phyloP scores from a whole-genome alignment of 2,113 vertebrate species.

The Blennius ocellaris region DNA sequence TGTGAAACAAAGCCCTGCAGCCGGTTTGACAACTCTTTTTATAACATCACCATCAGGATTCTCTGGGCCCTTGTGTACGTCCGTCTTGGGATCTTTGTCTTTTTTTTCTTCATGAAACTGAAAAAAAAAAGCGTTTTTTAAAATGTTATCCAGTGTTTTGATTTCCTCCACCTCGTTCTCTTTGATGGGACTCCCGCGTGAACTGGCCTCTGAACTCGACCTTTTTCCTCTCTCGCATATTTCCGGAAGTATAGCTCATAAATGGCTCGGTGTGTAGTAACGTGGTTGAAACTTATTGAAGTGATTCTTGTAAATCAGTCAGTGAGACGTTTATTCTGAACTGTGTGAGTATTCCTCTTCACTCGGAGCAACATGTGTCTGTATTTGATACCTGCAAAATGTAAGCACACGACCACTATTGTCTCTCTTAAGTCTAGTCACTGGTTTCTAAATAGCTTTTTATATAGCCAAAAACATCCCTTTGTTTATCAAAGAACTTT shows the following conservation, averaged over 20 bases:
- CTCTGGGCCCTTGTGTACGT: conserved; percentile 30
- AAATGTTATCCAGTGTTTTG: background rate
- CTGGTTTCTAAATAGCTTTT: conserved; percentile 84
- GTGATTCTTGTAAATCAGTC: conserved; percentile 81
- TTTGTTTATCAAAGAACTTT: conserved; percentile 84
- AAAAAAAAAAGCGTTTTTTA: background rate
- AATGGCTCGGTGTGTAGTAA: conserved; percentile 81
- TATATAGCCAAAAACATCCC: conserved; percentile 81
- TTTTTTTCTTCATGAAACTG: no score
- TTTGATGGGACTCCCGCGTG: conserved; percentile 16
- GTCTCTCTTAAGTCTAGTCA: conserved; percentile 73
- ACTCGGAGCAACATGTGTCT: conserved; percentile 74
- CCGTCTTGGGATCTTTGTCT: conserved; percentile 21
- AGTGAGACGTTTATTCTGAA: conserved; percentile 74
- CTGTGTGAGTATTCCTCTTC: conserved; percentile 72
- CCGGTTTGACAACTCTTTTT: conserved; percentile 46
- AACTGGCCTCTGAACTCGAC: conserved; percentile 56
- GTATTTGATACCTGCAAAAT: conserved; percentile 79
- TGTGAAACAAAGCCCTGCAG: conserved; percentile 36
- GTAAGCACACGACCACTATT: conserved; percentile 78
- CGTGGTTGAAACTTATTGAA: conserved; percentile 79
- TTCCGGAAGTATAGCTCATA: conserved; percentile 74
- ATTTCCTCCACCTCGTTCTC: background rate
- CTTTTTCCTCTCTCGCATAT: conserved; percentile 69
- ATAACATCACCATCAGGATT: conserved; percentile 35